A percentile compares a stretch with the other conserved stretches of the same genome.
Evolutionary conservation across 2,888 invertebrate genomes (phyloP).

Genomic region (Agapostemon virescens): DNA sequence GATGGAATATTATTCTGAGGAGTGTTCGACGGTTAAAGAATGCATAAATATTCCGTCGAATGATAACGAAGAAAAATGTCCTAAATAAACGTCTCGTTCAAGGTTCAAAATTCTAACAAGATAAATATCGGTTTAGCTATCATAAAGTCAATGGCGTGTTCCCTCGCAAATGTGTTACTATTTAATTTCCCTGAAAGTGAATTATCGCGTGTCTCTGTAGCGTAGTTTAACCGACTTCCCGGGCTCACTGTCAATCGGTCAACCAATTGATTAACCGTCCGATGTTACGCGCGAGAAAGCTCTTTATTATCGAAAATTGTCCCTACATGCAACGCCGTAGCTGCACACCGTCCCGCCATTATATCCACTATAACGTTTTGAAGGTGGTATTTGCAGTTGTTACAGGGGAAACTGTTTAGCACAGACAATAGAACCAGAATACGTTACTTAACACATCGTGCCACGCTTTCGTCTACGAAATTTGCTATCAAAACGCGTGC

Average conservation of each 20-base stretch:
- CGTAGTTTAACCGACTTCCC: constrained; percentile 31
- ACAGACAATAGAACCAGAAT: background rate
- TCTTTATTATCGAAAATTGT: constrained; percentile 28
- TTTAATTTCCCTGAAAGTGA: constrained; percentile 31
- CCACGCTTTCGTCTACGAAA: background rate
- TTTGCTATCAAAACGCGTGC: background rate
- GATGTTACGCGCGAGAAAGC: constrained; percentile 7
- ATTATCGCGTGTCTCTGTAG: constrained; percentile 23
- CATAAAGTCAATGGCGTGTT: background rate
- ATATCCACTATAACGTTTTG: background rate
- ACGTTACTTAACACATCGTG: background rate
- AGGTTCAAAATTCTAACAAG: constrained; percentile 13
- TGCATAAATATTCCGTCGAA: background rate
- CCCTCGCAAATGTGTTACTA: constrained; percentile 18
- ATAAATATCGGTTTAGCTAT: constrained; percentile 4
- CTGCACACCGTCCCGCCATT: background rate
- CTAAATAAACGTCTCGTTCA: background rate
- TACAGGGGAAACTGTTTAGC: background rate
- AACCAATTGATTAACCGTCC: constrained; percentile 41
- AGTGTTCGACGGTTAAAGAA: too few species aligned
- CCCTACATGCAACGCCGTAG: background rate
- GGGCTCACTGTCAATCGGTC: constrained; percentile 35
- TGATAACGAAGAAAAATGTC: background rate
- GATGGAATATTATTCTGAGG: too few species aligned
- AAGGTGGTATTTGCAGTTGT: background rate